Evolutionary conservation across 2,888 invertebrate genomes (phyloP), one percentile per base, ranked within the genome.

Genomic region (Stictocephala bisonia): DNA sequence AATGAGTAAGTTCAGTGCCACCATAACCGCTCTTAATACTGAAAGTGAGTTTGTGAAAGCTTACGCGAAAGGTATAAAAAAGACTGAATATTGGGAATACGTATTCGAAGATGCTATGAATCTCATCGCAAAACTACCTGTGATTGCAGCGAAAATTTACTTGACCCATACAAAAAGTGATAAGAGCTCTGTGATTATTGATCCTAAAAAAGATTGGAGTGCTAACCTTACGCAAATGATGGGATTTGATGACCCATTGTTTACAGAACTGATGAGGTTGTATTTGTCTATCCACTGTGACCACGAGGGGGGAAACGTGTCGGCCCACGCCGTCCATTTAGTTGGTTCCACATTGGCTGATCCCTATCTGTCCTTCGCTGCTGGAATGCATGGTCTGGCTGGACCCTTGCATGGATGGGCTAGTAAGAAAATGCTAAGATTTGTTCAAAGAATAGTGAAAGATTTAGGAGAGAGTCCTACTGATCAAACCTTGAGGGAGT

Each of bases 291-390:
- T 96, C 81, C 96, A 97, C 88, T 93, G 93, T 86, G 96, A 97
- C 84, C 97, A 97, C 85, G 97, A 97, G 85, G 96, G 96, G 79
- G 97, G 97, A 79, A 97, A 97, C 83, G 97, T 97, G 6, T 95
- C 95, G 6, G 97, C 97, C 1, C 97, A 97, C 85, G 93, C 97
- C 0, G 92, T 93, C 11, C 97, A 97, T 85, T 86, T 97, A 83
- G 96, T 97, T 4, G 96, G 94, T 40, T 96, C 96, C 0, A 96
- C 97, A 2, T 87, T 97, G 60, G 95, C 96, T 80, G 97, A 97
- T 84, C 95, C 97, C n/a, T 96, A 95, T 85, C 88, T 97, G 6
- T 93, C 95, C 7, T 95, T 96, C 84, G 90, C 95, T 48, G 96
- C 95, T 50, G 96, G 95, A 64, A 91, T 97, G 88, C 94, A 94